Evolutionary conservation across 2,113 vertebrate species (phyloP).

Genomic region (Oreochromis niloticus): DNA sequence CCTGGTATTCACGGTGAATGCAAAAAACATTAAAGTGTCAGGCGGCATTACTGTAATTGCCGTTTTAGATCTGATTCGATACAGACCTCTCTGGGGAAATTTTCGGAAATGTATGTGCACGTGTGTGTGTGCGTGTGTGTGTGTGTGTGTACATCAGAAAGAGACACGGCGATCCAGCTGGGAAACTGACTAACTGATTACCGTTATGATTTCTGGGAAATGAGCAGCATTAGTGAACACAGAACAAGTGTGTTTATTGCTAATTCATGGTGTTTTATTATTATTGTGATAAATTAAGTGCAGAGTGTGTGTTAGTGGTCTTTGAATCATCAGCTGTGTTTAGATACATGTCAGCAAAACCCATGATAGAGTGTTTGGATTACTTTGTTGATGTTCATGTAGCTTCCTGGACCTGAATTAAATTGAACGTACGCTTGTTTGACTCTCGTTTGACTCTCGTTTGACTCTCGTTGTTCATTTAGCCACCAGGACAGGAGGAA

Average conservation of each 20-base stretch:
- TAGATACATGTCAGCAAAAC: background rate
- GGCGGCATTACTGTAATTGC: constrained; percentile 33
- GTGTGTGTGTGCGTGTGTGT: background rate
- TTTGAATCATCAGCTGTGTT: background rate
- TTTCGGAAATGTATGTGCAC: background rate
- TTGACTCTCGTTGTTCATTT: background rate
- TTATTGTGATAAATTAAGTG: background rate
- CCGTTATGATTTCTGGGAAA: constrained; percentile 34
- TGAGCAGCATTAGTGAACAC: background rate
- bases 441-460: background rate
- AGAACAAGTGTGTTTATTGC: background rate
- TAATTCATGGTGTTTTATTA: background rate
- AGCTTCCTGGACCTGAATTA: background rate
- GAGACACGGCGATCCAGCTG: background rate
- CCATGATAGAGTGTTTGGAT: background rate
- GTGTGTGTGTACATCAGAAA: background rate
- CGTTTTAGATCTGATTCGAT: constrained; percentile 48
- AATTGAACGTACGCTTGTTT: background rate
- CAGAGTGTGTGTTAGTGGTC: background rate
- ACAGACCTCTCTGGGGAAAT: constrained; percentile 36
- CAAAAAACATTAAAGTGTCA: constrained; percentile 42
- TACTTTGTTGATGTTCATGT: background rate
- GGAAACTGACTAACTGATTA: constrained; percentile 18
- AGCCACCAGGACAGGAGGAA: background rate
- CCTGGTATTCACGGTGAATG: constrained; percentile 14